Evolutionary conservation across 2,113 vertebrate species (phyloP).

Genomic region (Manacus vitellinus): DNA sequence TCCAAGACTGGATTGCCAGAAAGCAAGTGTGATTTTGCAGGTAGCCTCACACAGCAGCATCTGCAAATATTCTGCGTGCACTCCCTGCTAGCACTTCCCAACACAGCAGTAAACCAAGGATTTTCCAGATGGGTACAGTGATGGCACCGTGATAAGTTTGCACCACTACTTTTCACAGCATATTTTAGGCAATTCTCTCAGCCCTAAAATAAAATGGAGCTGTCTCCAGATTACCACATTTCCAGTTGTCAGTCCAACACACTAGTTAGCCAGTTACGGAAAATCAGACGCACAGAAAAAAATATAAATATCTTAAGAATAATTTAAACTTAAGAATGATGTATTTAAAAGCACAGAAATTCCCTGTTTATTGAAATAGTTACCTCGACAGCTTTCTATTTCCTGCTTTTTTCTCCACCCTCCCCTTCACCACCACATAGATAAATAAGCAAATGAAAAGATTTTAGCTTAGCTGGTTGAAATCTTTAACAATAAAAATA

Average conservation of each 20-base stretch:
- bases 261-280: not conserved
- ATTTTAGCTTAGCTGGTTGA: not conserved
- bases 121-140: not conserved
- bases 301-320: not conserved
- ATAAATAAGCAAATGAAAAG: not conserved
- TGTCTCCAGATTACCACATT: slow-evolving; percentile 8
- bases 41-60: not conserved
- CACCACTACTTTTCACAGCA: slow-evolving; percentile 20
- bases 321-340: not conserved
- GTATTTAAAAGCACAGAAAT: not conserved
- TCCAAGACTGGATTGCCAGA: not conserved
- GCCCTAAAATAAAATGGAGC: slow-evolving; percentile 41
- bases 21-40: not conserved
- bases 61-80: not conserved
- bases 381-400: not conserved
- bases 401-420: not conserved
- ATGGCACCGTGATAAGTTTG: not conserved
- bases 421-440: not conserved
- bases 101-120: not conserved
- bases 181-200: slow-evolving; percentile 45
- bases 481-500: not conserved
- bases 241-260: not conserved
- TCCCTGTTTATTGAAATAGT: not conserved
- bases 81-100: not conserved
- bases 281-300: not conserved